These are phyloP conservation scores for Mystacides longicornis DNA, from an alignment of 2,888 invertebrate genomes.

Conservation along the genomic window DNA sequence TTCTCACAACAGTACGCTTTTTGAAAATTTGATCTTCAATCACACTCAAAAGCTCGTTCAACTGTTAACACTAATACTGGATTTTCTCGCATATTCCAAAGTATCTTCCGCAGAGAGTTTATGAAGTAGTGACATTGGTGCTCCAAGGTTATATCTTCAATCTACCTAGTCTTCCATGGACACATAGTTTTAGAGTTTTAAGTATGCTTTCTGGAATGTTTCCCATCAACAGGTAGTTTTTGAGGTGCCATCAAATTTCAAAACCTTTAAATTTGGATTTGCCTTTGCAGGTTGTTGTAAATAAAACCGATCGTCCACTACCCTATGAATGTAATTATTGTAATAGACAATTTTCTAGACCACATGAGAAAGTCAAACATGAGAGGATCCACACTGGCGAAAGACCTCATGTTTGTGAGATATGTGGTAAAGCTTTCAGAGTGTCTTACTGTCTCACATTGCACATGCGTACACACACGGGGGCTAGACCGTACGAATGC, in stretches of 20 bases:
- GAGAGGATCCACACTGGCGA: constrained; percentile 78
- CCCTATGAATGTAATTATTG: constrained; percentile 68
- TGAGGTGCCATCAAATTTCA: neutral
- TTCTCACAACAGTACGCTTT: too few species aligned
- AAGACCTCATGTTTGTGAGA: constrained; percentile 70
- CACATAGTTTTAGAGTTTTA: too few species aligned
- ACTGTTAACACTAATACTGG: too few species aligned
- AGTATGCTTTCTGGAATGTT: too few species aligned
- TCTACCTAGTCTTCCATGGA: too few species aligned
- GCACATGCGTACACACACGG: constrained; percentile 74
- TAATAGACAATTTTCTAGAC: constrained; percentile 60
- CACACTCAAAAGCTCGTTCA: too few species aligned
- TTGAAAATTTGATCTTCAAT: too few species aligned
- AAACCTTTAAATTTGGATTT: neutral
- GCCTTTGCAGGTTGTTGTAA: neutral
- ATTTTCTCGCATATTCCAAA: too few species aligned
- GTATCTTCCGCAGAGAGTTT: too few species aligned
- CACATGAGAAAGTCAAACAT: constrained; percentile 77
- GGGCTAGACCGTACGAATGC: constrained; percentile 68
- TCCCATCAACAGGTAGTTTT: neutral
- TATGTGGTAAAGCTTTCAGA: constrained; percentile 73
- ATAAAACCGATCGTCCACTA: constrained; percentile 37
- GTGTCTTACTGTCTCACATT: constrained; percentile 73
- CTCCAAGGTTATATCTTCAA: too few species aligned
- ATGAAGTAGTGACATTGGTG: too few species aligned